phyloP scores from a whole-genome alignment of 2,797 vertebrate genomes.

The Hoplostethus atlanticus region DNA sequence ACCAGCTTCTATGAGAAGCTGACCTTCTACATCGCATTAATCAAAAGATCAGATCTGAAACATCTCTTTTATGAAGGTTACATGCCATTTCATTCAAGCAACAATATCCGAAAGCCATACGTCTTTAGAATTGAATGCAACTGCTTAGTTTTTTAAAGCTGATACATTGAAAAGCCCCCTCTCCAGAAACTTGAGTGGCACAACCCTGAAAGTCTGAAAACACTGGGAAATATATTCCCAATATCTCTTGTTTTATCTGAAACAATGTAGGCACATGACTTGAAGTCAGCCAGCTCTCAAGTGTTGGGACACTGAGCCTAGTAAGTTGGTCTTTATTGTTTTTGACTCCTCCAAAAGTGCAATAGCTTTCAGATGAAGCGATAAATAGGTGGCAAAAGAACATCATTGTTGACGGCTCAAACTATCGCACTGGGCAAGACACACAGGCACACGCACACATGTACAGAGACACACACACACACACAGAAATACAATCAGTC shows the following conservation, averaged over 20 bases:
- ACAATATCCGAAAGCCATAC: not conserved
- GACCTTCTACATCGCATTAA: too few species aligned
- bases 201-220: not conserved
- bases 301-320: not conserved
- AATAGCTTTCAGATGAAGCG: constrained; percentile 16
- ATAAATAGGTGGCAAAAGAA: constrained; percentile 1
- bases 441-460: not conserved
- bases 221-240: not conserved
- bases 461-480: not conserved
- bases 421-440: constrained; percentile 4
- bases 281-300: not conserved
- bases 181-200: too few species aligned
- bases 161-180: not conserved
- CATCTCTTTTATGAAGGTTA: not conserved
- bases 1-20: too few species aligned
- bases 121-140: constrained; percentile 15
- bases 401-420: constrained; percentile 12
- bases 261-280: not conserved
- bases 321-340: not conserved
- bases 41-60: too few species aligned
- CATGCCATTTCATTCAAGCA: not conserved
- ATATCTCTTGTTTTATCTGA: not conserved
- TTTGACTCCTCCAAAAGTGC: constrained; percentile 9
- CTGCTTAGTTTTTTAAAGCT: too few species aligned
- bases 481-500: constrained; percentile 30